phyloP scores from a whole-genome alignment of 1,140 invertebrate species.

The Rhagoletis pomonella region DNA sequence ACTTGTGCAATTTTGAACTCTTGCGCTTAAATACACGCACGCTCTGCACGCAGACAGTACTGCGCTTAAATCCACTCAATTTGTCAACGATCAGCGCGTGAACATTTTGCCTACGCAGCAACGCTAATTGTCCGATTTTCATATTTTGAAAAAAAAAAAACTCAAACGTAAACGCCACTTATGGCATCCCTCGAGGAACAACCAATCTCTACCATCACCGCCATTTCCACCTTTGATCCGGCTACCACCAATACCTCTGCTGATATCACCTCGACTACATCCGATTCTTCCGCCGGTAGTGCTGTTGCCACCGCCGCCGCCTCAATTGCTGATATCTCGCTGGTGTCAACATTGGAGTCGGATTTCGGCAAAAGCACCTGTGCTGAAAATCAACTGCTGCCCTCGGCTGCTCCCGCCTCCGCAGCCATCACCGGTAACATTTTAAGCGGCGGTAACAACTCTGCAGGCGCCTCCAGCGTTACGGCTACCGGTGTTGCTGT shows the following conservation, averaged over 20 bases:
- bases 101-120: not conserved
- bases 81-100: too few species aligned
- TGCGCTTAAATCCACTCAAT: not conserved
- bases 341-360: not conserved
- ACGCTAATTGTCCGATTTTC: not conserved
- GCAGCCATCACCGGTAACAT: not conserved
- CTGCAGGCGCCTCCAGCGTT: not conserved
- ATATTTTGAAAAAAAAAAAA: not conserved
- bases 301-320: conserved; percentile 23
- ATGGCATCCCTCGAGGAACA: conserved; percentile 57
- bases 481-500: conserved; percentile 19
- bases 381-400: conserved; percentile 9
- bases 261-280: conserved; percentile 27
- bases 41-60: not conserved
- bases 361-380: not conserved
- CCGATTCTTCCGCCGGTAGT: conserved; percentile 20
- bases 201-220: conserved; percentile 47
- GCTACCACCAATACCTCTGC: conserved; percentile 46
- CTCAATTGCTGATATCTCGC: not conserved
- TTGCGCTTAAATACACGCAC: not conserved
- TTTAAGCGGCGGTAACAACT: not conserved
- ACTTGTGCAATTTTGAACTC: not conserved
- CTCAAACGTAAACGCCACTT: conserved; percentile 37
- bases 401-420: not conserved
- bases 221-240: conserved; percentile 54